Evolutionary conservation across 2,113 vertebrate genomes (phyloP), one percentile per base, ranked within the genome.

Genomic region (Lates calcarifer): DNA sequence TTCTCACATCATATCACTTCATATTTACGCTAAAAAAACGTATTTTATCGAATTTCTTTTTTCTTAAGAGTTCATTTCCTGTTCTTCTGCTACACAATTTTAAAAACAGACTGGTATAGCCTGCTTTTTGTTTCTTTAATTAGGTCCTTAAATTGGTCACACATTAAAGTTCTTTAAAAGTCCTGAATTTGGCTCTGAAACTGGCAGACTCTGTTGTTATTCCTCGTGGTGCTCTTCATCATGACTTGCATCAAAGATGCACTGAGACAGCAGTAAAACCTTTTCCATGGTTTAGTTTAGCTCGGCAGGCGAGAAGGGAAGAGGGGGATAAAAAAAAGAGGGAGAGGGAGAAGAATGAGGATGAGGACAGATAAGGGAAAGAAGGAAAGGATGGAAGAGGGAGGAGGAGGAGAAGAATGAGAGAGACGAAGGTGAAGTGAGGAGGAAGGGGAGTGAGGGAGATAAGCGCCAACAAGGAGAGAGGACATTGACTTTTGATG

Each of bases 201-300:
- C 55, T 26, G 56, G 55, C 51, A 64, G 61, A 63, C 43, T 37
- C 31, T 61, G 55, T 81, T 81, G 43, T 79, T 87, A 82, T 89
- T 85, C 82, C 35, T 79, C 49, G 1, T 45, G 62, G 43, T 39
- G 33, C 65, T 63, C 63, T 62, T 77, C 83, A 81, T 83, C 81
- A 81, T 73, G 68, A 77, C 67, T 64, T 70, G 83, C 82, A 84
- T 89, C 77, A 78, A 75, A 79, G 73, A 87, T 67, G 79, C 70
- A 74, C 69, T 11, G 74, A 88, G 77, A 83, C 84, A 64, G 86
- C 82, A 39, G 67, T 43, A 79, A 90, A 85, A 73, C 57, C 68
- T 71, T 85, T 83, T 79, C 81, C 74, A 49, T 6, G 24, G 49
- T 80, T 84, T 49, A 13, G 71, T 79, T 85, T 41, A n/a, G 65